These are phyloP conservation scores for Cacatua alba DNA, from an alignment of 2,113 vertebrate species.

Conservation along the genomic window DNA sequence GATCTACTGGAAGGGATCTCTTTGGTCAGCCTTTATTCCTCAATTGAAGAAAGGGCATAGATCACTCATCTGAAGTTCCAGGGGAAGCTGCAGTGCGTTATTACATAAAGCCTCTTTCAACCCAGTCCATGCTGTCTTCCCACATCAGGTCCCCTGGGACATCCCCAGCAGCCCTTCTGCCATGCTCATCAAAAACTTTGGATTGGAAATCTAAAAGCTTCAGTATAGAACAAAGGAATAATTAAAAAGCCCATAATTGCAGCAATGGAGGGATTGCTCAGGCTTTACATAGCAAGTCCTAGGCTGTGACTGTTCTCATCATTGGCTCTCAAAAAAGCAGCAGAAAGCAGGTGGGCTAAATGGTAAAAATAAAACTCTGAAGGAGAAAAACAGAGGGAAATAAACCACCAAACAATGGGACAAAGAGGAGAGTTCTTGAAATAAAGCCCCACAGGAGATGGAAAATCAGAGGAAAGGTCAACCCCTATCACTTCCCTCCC, in stretches of 20 bases:
- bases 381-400: not conserved
- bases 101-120: not conserved
- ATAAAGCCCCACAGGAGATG: not conserved
- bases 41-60: not conserved
- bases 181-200: not conserved
- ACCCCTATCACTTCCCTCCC: not conserved
- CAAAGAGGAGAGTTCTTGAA: not conserved
- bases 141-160: not conserved
- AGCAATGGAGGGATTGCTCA: not conserved
- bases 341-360: not conserved
- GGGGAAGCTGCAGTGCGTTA: not conserved
- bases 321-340: not conserved
- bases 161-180: not conserved
- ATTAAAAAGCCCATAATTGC: not conserved
- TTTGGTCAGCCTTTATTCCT: not conserved
- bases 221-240: fast-evolving
- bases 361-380: not conserved
- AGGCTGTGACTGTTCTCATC: not conserved
- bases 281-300: not conserved
- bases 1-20: not conserved
- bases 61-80: not conserved
- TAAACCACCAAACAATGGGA: not conserved
- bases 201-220: not conserved
- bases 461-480: not conserved
- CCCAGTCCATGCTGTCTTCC: not conserved